These are phyloP conservation scores for Patella ulyssiponensis DNA, from an alignment of 2,888 invertebrate species.

Conservation along the genomic window DNA sequence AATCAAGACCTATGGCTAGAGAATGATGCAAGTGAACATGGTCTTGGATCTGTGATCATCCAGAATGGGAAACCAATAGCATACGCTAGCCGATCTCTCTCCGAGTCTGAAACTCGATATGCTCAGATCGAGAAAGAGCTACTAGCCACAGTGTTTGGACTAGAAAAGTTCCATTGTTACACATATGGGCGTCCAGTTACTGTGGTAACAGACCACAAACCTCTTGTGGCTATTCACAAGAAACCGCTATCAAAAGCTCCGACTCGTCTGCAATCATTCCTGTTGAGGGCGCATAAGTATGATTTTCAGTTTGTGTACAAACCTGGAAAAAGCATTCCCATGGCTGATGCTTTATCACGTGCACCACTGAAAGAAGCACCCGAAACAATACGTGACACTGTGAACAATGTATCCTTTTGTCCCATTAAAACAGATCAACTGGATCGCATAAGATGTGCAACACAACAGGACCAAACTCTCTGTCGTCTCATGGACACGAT, in stretches of 20 bases:
- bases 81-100: slow-evolving; percentile 28
- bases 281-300: slow-evolving; percentile 35
- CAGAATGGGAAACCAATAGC: slow-evolving; percentile 40
- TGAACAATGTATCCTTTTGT: slow-evolving; percentile 14
- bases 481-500: slow-evolving; percentile 19
- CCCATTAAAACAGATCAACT: slow-evolving; percentile 19
- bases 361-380: slow-evolving; percentile 28
- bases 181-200: slow-evolving; percentile 28
- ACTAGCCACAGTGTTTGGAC: slow-evolving; percentile 20
- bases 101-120: neutral
- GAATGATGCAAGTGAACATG: slow-evolving; percentile 45
- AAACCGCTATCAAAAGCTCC: slow-evolving; percentile 39
- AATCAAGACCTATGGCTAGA: slow-evolving; percentile 26
- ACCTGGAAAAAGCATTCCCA: slow-evolving; percentile 34
- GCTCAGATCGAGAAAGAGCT: neutral
- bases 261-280: slow-evolving; percentile 33
- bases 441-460: slow-evolving; percentile 22
- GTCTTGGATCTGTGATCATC: slow-evolving; percentile 40
- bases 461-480: slow-evolving; percentile 20
- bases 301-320: slow-evolving; percentile 28
- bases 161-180: slow-evolving; percentile 38
- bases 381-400: neutral
- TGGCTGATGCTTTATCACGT: slow-evolving; percentile 38
- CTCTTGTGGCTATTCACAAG: slow-evolving; percentile 30
- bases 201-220: slow-evolving; percentile 36